Base-by-base conservation (phyloP, 2,888 invertebrate species). In the Drosophila mercatorum region DNA sequence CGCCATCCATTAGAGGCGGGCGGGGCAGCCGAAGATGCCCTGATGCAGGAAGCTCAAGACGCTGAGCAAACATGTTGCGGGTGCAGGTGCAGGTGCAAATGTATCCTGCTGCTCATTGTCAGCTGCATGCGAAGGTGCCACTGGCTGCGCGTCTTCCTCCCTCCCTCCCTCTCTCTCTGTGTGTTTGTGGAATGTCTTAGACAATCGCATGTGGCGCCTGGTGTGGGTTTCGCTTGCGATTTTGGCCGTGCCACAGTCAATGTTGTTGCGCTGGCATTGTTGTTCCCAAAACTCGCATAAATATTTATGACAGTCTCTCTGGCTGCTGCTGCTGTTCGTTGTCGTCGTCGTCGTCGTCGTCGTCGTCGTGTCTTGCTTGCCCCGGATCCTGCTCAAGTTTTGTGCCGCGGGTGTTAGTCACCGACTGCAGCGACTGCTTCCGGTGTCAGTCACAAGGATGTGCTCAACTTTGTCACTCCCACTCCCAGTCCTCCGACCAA, bases 281-380 rank as follows among this genome's bases (percentile, higher is more conserved):
- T 91, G 90, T 89, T 91, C 91, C 89, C 91, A 86, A 83, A 91
- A 89, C 91, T 91, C 91, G 83, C 91, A 92, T 92, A 92, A 92
- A 92, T 92, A 92, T 92, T 92, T 92, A 92, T 92, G 91, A 90
- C 88, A 89, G 84, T 88, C 67, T 55, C 78, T 70, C 78, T 68
- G 77, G 80, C 80, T 83, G 76, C 80, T 85, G 34, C 78, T 83
- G 34, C 7, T 34, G 34, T 34, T 34, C 7, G 75, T 66, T 6
- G 31, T 61, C 58, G 41, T 53, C 58, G 68, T 66, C 79, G 62
- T 73, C 71, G 52, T 72, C 31, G 31, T 61, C 61, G 41, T 53
- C 58, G 68, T 66, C 79, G 62, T 73, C 68, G 49, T 72, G 78
- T 38, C 51, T 38, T 17, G 38, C 43, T 12, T 51, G 38, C 59